Evolutionary conservation across 2,113 vertebrate genomes (phyloP), one percentile per base, ranked within the genome.

Genomic region (Chroicocephalus ridibundus): DNA sequence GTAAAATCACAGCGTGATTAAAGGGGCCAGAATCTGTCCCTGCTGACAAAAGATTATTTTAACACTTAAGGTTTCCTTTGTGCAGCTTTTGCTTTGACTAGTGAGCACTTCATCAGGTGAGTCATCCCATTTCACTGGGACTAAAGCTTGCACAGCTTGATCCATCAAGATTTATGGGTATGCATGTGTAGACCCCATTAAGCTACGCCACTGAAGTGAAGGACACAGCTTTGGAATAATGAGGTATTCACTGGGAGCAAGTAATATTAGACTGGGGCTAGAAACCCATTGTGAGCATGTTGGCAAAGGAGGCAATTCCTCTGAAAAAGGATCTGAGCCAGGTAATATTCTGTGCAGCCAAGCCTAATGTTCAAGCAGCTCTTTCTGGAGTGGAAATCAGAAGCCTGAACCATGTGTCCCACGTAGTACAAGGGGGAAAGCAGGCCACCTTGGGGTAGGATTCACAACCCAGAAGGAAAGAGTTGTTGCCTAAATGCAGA

Each of bases 71-170:
- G 80, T 90, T 88, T 80, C 66, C 58, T 95, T 95, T 94, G 82
- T 93, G 82, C n/a, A 0, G 12, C 70, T 80, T 93, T 90, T 96
- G 82, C 90, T 90, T 93, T 92, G 85, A 88, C 82, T 90, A 80
- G 78, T 19, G 78, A 95, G 90, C 75, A 84, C 86, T 96, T 93
- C 65, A 95, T 89, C 94, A 93, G 95, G 93, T 96, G 93, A 96
- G 83, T 96, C 95, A 97, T 62, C 22, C 29, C 55, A 77, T 81
- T 91, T 95, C 86, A 81, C 80, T 24, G 46, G 64, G 80, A 94
- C 91, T 95, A 92, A 90, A 91, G 80, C 91, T 78, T 62, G 69
- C 95, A 93, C 95, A 96, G 96, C 68, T 94, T 91, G 94, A 95
- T 93, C 78, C 54, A 6, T 77, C 62, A 87, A 70, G 92, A 95